Base-by-base conservation (phyloP, 2,888 invertebrate genomes). In the Biston betularia region DNA sequence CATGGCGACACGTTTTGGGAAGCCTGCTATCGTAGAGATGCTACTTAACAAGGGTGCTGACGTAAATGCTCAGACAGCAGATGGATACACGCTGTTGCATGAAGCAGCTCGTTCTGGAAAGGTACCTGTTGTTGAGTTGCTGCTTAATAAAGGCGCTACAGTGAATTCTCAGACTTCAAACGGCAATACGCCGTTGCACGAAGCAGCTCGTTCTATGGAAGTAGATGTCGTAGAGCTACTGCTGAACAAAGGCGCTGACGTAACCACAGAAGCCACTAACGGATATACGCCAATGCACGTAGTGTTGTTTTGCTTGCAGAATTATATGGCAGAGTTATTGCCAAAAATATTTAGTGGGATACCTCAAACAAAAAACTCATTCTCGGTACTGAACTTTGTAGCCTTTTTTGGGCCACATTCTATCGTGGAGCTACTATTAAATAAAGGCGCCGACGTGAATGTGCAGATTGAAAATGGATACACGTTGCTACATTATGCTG, bases 401-500 rank as follows among this genome's bases (percentile, higher is more conserved):
- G 75, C 75, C 34, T 55, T 58, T 7, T 75, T 64, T 48, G 65
- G 63, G 38, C 74, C 75, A 56, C 55, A 38, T 24, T 15, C 14
- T 11, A 40, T 40, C 38, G 50, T 34, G n/a, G 34, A 34, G 7
- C 6, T 50, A 9, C 50, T 50, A 6, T n/a, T 50, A 7, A 53
- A 68, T 11, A 72, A 38, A 9, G 54, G 64, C 11, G 77, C 76
- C 34, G 65, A 81, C 33, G 63, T 81, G 6, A 79, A 81, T 65
- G 70, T 75, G 0, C 57, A 38, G 4, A 78, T 77, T 55, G 73
- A 74, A 77, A 63, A 59, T 42, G 53, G 53, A 38, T 7, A 15
- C 10, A 35, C 40, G 8, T 14, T 14, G 15, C 40, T 53, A 15
- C 40, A 53, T 15, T 6, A 10, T 0, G 53, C 40, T 0, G 54